Evolutionary conservation across 2,888 invertebrate genomes (phyloP).

Genomic region (Myathropa florea): DNA sequence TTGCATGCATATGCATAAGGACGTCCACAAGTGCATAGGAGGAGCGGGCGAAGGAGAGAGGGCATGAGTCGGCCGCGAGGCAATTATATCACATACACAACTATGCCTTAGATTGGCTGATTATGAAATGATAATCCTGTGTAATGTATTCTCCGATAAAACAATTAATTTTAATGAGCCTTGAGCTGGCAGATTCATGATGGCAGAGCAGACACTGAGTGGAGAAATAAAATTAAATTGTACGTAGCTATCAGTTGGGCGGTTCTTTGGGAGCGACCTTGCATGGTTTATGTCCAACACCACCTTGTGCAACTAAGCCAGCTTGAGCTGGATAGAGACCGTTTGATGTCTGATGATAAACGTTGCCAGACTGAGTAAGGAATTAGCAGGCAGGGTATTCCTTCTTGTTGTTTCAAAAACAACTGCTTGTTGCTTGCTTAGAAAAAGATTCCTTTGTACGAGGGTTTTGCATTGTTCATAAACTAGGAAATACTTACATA

Average conservation of each 20-base stretch:
- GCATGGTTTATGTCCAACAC: background rate
- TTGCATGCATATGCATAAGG: conserved; percentile 53
- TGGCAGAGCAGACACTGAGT: background rate
- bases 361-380: too few relatives aligned
- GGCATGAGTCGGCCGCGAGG: background rate
- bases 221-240: conserved; percentile 1
- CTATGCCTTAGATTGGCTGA: conserved; percentile 64
- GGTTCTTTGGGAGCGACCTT: background rate
- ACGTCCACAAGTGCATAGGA: conserved; percentile 6
- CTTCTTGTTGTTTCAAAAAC: too few relatives aligned
- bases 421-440: too few relatives aligned
- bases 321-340: background rate
- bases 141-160: conserved; percentile 58
- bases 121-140: conserved; percentile 66
- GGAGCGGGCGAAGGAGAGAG: background rate
- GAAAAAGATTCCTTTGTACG: too few relatives aligned
- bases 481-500: too few relatives aligned
- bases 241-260: background rate
- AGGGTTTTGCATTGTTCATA: too few relatives aligned
- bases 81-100: conserved; percentile 57
- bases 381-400: too few relatives aligned
- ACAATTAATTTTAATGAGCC: conserved; percentile 64
- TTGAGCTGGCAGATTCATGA: conserved; percentile 29
- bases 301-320: background rate
- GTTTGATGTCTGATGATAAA: background rate